Evolutionary conservation across 2,113 vertebrate species (phyloP), one percentile per base, ranked within the genome.

Genomic region (Nothocercus julius): DNA sequence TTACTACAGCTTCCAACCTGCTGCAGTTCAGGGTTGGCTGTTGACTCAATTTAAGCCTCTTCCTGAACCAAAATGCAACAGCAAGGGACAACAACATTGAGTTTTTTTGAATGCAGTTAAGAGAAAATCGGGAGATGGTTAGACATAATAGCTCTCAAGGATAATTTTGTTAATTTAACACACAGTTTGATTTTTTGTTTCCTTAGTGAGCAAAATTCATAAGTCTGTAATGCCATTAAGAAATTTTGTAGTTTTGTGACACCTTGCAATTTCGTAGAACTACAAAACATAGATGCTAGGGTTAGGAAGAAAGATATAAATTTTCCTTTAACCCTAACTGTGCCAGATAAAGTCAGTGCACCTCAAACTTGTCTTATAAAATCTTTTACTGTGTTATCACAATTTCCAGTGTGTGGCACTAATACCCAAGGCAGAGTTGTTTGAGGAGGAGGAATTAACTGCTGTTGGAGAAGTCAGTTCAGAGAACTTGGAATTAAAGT

Each of bases 371-470:
- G 8, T 70, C 1, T 62, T 75, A 61, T 6, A 13, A 85, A 67
- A 64, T 70, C 49, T 64, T 89, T 61, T 68, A 45, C 66, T 56
- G 32, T 74, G 22, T 94, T 93, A 63, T 4, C 44, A 2, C 51
- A 28, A 90, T 88, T 95, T 96, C 95, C 93, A 92, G 95, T 83
- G 58, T 93, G 94, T 94, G 95, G 93, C 93, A 96, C 94, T 92
- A 91, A 94, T 90, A 90, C 73, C 51, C 72, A 95, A 92, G 85
- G 72, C 56, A 86, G 62, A 83, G 38, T 72, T 94, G 87, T 67
- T 68, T 32, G 85, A 87, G 59, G 68, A 89, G 76, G 79, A 90
- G 38, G 61, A 85, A 56, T 89, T 77, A 63, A 75, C 64, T 92
- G 68, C 64, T 53, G 34, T 40, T 78, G 66, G 44, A 53, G 56